phyloP scores from a whole-genome alignment of 1,140 invertebrate genomes.

The Nymphalis io region DNA sequence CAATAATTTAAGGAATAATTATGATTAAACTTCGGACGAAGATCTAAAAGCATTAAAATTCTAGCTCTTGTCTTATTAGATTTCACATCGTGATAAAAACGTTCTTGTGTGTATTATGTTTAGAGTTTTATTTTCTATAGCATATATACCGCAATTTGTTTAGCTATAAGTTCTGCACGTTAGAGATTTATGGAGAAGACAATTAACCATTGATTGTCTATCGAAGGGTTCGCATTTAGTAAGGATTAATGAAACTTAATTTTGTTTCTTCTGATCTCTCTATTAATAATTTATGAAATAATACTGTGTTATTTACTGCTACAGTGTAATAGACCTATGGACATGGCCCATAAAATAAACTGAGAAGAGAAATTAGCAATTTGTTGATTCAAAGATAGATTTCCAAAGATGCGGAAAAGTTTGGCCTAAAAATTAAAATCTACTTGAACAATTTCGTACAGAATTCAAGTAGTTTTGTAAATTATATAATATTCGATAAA shows the following conservation, averaged over 20 bases:
- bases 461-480: no score
- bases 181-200: conserved; percentile 48
- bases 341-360: background rate
- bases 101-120: background rate
- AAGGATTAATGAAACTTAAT: conserved; percentile 42
- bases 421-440: no score
- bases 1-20: conserved; percentile 27
- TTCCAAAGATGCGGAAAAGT: no score
- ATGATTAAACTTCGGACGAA: conserved; percentile 24
- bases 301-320: conserved; percentile 17
- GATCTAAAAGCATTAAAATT: conserved; percentile 26
- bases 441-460: no score
- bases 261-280: conserved; percentile 31
- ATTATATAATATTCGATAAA: no score
- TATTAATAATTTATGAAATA: conserved; percentile 25
- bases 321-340: background rate
- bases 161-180: conserved; percentile 33
- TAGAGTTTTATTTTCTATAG: conserved; percentile 2
- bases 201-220: conserved; percentile 47
- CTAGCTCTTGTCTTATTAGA: conserved; percentile 11
- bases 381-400: background rate
- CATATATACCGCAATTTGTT: conserved; percentile 21
- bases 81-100: background rate
- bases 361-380: background rate
- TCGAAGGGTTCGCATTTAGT: conserved; percentile 40